Evolutionary conservation across 1,140 invertebrate genomes (phyloP).

Genomic region (Drosophila suzukii): DNA sequence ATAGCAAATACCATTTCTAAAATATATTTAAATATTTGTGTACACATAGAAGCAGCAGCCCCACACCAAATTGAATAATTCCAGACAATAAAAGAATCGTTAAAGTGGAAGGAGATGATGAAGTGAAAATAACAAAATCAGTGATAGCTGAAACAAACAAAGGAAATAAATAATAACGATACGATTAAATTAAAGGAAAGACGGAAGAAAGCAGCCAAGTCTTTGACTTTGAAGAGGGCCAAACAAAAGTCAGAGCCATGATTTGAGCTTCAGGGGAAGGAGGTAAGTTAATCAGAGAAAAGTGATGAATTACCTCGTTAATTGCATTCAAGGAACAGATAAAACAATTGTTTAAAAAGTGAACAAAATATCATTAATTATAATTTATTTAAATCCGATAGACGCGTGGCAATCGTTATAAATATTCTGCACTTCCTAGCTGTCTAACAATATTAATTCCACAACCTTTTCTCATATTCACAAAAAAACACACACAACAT

Average conservation of each 20-base stretch:
- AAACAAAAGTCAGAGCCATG: constrained; percentile 57
- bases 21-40: constrained; percentile 64
- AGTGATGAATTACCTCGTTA: no score
- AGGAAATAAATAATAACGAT: constrained; percentile 25
- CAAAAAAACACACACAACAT: constrained; percentile 10
- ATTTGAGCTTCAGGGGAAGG: constrained; percentile 60
- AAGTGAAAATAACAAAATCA: constrained; percentile 49
- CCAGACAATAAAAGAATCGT: constrained; percentile 57
- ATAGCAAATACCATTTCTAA: constrained; percentile 17
- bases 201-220: constrained; percentile 22
- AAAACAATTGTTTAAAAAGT: no score
- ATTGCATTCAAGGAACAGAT: no score
- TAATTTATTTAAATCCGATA: no score
- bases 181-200: constrained; percentile 9
- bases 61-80: constrained; percentile 55
- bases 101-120: constrained; percentile 37
- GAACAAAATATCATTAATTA: no score
- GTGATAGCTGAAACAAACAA: constrained; percentile 46
- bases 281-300: constrained; percentile 49
- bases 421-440: no score
- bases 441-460: not conserved
- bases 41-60: constrained; percentile 41
- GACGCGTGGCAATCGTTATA: no score
- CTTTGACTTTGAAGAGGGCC: constrained; percentile 49
- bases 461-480: constrained; percentile 9